Percentiles rank a stretch among this genome's conserved stretches.
Evolutionary conservation across 2,797 vertebrate genomes (phyloP).

Genomic region (Stomatorhinus walkeri): DNA sequence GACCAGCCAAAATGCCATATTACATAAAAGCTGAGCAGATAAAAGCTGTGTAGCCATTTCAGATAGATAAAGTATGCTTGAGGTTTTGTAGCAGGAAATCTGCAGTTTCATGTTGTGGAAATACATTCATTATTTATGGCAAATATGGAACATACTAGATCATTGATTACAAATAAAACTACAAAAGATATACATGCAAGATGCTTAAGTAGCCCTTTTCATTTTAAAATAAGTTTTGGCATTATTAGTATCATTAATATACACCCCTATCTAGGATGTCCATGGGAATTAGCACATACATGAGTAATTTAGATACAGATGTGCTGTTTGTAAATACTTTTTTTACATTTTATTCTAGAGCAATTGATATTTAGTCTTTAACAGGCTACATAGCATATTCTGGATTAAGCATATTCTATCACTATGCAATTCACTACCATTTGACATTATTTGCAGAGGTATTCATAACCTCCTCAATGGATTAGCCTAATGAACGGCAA

Average conservation of each 20-base stretch:
- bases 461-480: slow-evolving; percentile 1
- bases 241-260: background rate
- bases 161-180: background rate
- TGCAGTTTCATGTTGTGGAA: background rate
- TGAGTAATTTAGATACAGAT: background rate
- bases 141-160: background rate
- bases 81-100: background rate
- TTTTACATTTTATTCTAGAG: background rate
- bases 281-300: background rate
- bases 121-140: background rate
- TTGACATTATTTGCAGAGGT: background rate
- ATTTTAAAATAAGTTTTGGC: background rate
- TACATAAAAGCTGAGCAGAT: background rate
- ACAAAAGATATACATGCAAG: background rate
- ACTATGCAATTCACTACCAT: background rate
- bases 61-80: background rate
- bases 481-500: slow-evolving; percentile 12
- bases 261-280: background rate
- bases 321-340: background rate
- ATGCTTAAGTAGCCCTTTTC: background rate
- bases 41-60: background rate
- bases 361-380: background rate
- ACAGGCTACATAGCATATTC: background rate
- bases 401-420: background rate
- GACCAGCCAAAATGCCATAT: background rate